Evolutionary conservation across 2,113 vertebrate species (phyloP).

Genomic region (Erythrocercus mccallii): DNA sequence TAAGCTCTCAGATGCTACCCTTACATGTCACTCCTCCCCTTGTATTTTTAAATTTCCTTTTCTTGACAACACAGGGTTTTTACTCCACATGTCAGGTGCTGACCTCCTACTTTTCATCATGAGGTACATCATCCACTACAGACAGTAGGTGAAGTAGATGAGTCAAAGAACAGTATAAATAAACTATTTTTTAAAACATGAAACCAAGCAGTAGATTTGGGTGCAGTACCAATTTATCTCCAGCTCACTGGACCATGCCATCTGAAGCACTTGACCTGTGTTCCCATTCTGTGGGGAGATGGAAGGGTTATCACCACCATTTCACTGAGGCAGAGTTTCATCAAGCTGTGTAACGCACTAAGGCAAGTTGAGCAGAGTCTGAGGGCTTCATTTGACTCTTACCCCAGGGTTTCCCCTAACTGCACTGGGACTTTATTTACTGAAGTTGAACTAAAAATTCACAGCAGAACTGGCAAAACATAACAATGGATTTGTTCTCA

Average conservation of each 20-base stretch:
- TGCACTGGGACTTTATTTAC: neutral
- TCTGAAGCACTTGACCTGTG: neutral
- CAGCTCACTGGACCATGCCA: neutral
- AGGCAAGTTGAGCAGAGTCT: neutral
- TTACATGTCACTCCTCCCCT: neutral
- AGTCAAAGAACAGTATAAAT: neutral
- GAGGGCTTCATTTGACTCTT: neutral
- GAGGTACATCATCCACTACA: neutral
- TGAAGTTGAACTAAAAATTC: neutral
- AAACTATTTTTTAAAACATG: fast-evolving
- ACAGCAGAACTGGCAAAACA: neutral
- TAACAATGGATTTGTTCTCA: neutral
- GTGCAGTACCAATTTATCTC: neutral
- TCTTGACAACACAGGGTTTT: neutral
- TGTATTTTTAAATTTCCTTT: neutral
- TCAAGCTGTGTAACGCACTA: fast-evolving
- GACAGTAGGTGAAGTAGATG: neutral
- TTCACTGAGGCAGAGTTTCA: neutral
- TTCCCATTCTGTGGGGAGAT: neutral
- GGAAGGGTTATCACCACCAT: neutral
- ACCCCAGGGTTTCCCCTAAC: neutral
- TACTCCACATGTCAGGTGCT: neutral
- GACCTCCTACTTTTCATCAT: neutral
- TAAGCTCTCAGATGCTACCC: neutral
- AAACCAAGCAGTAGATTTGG: neutral